Evolutionary conservation across 2,113 vertebrate species (phyloP), one percentile per base, ranked within the genome.

Genomic region (Paradoxurus hermaphroditus): DNA sequence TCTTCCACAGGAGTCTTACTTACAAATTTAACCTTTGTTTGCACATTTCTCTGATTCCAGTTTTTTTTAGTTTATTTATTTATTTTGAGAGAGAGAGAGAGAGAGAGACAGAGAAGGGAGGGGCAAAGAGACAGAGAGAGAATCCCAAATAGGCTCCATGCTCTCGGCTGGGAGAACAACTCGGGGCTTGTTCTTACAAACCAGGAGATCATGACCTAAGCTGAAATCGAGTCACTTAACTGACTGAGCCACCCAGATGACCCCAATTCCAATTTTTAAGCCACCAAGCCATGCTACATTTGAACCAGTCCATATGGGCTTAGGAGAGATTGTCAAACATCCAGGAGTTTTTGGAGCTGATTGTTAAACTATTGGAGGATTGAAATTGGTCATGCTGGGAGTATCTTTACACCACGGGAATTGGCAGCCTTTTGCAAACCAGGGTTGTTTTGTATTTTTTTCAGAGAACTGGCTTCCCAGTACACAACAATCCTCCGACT

Each of bases 331-430:
- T 21, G 8, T 63, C 44, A 67, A 92, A 92, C 41, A 94, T 11
- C 72, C 36, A 96, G 49, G 65, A 83, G 39, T 31, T 92, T 14
- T 46, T 15, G 0, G 1, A 90, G 44, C 68, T 46, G 2, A 9
- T 62, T 72, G 79, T 90, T 96, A 83, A 92, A 90, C 82, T 92
- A 46, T 10, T 41, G 27, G 31, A 53, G 36, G n/a, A 90, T 95
- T 68, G 36, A 85, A 89, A 73, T 31, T 51, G 81, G 46, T 44
- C 79, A 70, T 44, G 65, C 16, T 62, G 90, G 86, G n/a, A 95
- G 65, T 90, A 73, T 79, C 90, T 91, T 92, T 72, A 78, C 53
- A 62, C 53, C 73, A 25, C 3, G 27, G 53, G 53, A 91, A 89
- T 93, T 16, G 9, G 41, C 44, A 83, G 53, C 89, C 29, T 44